A percentile compares a stretch with the other conserved stretches of the same genome.
Evolutionary conservation across 2,888 invertebrate species (phyloP).

Genomic region (Ophion slaviceki): DNA sequence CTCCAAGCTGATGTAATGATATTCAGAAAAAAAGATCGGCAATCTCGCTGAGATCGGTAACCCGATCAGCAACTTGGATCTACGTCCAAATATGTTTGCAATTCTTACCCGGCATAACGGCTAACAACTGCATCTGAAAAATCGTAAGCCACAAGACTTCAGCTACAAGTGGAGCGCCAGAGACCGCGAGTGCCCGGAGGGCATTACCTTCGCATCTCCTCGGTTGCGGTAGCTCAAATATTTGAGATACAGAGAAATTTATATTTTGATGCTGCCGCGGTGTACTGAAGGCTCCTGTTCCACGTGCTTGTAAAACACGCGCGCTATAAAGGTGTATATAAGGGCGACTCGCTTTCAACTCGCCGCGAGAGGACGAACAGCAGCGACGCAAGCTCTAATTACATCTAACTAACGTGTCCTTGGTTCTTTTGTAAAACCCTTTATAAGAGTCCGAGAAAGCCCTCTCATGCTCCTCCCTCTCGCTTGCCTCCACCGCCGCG

Average conservation of each 20-base stretch:
- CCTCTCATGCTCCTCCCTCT: neutral
- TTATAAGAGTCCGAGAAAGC: neutral
- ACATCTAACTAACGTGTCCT: slow-evolving; percentile 2
- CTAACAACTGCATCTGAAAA: no score
- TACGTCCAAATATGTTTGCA: no score
- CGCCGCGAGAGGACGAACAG: neutral
- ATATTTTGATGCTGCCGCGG: slow-evolving; percentile 1
- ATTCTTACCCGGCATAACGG: no score
- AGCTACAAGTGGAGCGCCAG: no score
- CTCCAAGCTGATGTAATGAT: no score
- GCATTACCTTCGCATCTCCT: neutral
- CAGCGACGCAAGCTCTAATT: neutral
- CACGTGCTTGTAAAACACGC: slow-evolving; percentile 11
- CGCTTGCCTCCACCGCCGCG: no score
- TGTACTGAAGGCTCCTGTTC: neutral
- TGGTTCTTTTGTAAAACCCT: neutral
- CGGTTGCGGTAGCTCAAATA: slow-evolving; percentile 4
- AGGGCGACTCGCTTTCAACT: slow-evolving; percentile 3
- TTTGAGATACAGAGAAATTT: slow-evolving; percentile 4
- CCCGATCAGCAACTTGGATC: no score
- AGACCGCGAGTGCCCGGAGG: neutral
- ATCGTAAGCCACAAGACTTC: no score
- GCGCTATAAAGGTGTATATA: neutral
- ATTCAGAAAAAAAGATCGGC: no score
- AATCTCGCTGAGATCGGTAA: no score